Percentiles rank a stretch among this genome's conserved stretches.
Conservation (phyloP, 1,140 invertebrate species). For the Sinonovacula constricta region DNA sequence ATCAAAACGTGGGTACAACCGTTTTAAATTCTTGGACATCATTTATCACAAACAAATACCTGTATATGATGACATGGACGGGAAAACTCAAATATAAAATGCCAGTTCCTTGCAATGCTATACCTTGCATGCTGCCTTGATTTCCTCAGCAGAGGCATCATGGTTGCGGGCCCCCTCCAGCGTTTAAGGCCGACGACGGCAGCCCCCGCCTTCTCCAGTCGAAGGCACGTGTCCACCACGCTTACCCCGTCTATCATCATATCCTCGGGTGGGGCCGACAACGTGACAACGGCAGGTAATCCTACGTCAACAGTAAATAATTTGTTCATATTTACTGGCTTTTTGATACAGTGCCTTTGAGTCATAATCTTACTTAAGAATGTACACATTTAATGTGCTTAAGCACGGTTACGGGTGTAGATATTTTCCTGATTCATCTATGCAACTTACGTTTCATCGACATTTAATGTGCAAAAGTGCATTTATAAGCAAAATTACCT, state of each 20-base stretch:
- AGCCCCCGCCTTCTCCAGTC: conserved; percentile 62
- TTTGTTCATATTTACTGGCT: too few relatives aligned
- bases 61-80: not conserved
- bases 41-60: not conserved
- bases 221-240: conserved; percentile 54
- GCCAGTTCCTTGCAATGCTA: not conserved
- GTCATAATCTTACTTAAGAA: too few relatives aligned
- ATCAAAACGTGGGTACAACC: too few relatives aligned
- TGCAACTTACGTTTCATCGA: too few relatives aligned
- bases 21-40: not conserved
- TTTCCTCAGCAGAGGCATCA: conserved; percentile 56
- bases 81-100: not conserved
- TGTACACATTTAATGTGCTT: too few relatives aligned
- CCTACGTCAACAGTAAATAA: conserved; percentile 24
- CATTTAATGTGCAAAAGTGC: too few relatives aligned
- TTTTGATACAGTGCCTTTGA: too few relatives aligned
- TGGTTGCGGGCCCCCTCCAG: conserved; percentile 58
- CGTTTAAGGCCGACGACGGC: conserved; percentile 70
- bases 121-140: conserved; percentile 62
- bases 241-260: conserved; percentile 45
- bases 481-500: too few relatives aligned
- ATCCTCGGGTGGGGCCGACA: conserved; percentile 25
- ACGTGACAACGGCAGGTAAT: conserved; percentile 57
- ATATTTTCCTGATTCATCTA: too few relatives aligned
- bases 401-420: too few relatives aligned